Conservation (phyloP, 1,140 invertebrate genomes). For the Asobara japonica region DNA sequence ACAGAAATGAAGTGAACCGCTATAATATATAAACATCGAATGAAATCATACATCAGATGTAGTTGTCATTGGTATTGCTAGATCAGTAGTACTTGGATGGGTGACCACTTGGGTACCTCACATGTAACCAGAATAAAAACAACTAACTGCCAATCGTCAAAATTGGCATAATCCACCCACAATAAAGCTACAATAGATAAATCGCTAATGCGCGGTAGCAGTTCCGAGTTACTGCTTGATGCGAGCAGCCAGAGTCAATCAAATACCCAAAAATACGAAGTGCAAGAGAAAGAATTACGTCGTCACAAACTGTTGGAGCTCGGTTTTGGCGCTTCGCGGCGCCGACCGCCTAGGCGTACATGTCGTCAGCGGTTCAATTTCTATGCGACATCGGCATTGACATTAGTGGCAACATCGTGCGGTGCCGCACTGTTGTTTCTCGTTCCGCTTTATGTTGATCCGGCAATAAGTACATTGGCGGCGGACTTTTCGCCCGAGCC, state of each 20-base stretch:
- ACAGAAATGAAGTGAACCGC: no score
- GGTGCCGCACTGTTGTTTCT: slow-evolving; percentile 86
- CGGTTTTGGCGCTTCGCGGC: slow-evolving; percentile 68
- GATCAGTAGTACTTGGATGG: no score
- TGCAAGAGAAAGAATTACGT: slow-evolving; percentile 74
- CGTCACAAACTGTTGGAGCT: slow-evolving; percentile 77
- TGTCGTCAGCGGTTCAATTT: slow-evolving; percentile 81
- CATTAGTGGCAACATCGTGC: slow-evolving; percentile 80
- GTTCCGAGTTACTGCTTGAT: slow-evolving; percentile 85
- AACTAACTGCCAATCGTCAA: background rate
- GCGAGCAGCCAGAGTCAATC: slow-evolving; percentile 53
- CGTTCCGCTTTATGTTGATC: slow-evolving; percentile 89
- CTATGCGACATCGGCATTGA: slow-evolving; percentile 82
- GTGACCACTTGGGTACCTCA: no score
- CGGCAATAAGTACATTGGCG: slow-evolving; percentile 86
- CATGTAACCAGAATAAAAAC: no score
- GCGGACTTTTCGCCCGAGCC: slow-evolving; percentile 84
- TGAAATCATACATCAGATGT: no score
- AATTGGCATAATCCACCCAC: background rate
- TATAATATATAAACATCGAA: no score
- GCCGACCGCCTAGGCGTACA: slow-evolving; percentile 71
- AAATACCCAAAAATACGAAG: slow-evolving; percentile 50
- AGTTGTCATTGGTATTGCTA: no score
- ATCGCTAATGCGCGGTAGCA: slow-evolving; percentile 79
- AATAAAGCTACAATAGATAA: background rate